Evolutionary conservation across 2,888 invertebrate genomes (phyloP).

Genomic region (Platycnemis pennipes): DNA sequence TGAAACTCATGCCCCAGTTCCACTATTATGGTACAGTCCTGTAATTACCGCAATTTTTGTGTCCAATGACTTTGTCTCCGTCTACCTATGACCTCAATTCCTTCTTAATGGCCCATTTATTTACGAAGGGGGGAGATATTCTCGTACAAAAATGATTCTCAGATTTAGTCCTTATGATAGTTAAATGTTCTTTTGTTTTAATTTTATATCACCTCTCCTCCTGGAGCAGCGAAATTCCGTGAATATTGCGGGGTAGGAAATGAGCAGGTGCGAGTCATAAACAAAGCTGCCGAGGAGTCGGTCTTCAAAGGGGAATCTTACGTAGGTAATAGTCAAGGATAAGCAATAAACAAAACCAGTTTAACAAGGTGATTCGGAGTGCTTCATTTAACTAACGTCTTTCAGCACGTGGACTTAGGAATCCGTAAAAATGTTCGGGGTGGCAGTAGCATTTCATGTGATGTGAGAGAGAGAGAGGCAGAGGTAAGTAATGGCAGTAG

Average conservation of each 20-base stretch:
- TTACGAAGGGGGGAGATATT: too few species aligned
- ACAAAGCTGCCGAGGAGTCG: not conserved
- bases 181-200: not conserved
- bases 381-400: not conserved
- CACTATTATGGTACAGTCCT: too few species aligned
- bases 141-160: too few species aligned
- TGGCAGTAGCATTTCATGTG: not conserved
- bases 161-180: not conserved
- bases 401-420: not conserved
- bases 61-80: too few species aligned
- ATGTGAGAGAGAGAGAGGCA: not conserved
- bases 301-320: not conserved
- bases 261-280: not conserved
- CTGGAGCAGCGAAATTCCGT: not conserved
- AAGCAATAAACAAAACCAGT: conserved; percentile 23
- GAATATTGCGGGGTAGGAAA: not conserved
- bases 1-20: too few species aligned
- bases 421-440: not conserved
- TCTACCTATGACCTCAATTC: too few species aligned
- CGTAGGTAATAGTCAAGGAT: not conserved
- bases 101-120: too few species aligned
- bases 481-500: not conserved
- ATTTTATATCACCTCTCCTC: not conserved
- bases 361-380: not conserved
- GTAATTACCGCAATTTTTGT: too few species aligned